Evolutionary conservation across 2,888 invertebrate genomes (phyloP).

Genomic region (Odontomyia ornata): DNA sequence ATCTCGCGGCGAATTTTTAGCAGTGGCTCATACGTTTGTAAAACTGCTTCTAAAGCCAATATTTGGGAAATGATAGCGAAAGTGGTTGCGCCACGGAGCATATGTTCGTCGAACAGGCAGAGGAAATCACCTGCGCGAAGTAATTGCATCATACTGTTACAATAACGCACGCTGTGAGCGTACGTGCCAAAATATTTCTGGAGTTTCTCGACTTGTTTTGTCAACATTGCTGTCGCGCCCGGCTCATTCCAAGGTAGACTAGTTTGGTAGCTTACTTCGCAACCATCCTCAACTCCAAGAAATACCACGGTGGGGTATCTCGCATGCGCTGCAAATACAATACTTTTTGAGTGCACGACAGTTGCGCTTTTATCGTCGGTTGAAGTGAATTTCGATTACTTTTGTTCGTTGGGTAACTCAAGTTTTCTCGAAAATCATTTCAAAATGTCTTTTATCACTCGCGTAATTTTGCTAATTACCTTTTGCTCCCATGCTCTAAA

Average conservation of each 20-base stretch:
- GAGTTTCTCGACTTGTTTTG: background rate
- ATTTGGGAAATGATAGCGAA: too few species aligned
- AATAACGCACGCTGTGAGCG: background rate
- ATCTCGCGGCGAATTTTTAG: too few species aligned
- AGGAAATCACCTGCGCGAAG: background rate
- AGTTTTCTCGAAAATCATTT: background rate
- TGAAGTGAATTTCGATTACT: constrained; percentile 11
- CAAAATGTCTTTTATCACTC: constrained; percentile 1
- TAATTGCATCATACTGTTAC: background rate
- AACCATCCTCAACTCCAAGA: background rate
- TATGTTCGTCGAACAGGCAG: background rate
- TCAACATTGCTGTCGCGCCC: background rate
- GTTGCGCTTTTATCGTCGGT: background rate
- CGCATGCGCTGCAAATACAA: background rate
- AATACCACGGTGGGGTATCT: background rate
- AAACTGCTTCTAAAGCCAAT: too few species aligned
- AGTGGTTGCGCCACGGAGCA: background rate
- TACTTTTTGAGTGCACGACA: background rate
- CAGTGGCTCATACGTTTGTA: too few species aligned
- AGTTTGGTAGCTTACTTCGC: background rate
- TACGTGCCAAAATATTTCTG: constrained; percentile 2
- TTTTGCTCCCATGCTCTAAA: constrained; percentile 10
- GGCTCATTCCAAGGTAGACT: background rate
- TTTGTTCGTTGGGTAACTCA: background rate
- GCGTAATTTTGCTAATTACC: background rate